Percentiles rank a stretch among this genome's conserved stretches.
Evolutionary conservation across 2,797 vertebrate genomes (phyloP).

Genomic region (Macropus fuliginosus): DNA sequence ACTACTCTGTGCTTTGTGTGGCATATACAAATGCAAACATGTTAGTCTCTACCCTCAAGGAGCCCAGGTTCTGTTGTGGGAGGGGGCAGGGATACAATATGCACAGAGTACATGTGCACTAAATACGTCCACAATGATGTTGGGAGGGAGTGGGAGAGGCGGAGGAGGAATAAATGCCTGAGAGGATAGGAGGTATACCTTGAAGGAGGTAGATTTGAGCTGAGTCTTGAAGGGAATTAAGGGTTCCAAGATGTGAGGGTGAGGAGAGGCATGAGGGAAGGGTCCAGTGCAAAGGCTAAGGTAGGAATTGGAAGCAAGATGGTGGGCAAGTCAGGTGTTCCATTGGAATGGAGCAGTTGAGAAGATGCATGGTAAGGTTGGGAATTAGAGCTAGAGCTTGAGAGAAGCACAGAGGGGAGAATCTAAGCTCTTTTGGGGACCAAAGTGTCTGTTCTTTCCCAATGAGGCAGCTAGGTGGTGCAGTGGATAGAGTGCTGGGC

Average conservation of each 20-base stretch:
- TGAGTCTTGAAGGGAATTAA: neutral
- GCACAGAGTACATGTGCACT: neutral
- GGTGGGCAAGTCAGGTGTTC: neutral
- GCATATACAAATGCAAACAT: neutral
- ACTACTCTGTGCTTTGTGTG: neutral
- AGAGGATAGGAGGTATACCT: neutral
- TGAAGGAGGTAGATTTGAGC: neutral
- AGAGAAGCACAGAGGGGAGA: neutral
- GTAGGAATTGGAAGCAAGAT: neutral
- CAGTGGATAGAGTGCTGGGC: neutral
- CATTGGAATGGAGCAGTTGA: neutral
- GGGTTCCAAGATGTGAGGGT: neutral
- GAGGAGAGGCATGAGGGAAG: neutral
- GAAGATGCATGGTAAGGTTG: neutral
- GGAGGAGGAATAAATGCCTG: neutral
- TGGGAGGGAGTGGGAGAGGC: neutral
- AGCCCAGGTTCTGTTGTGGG: neutral
- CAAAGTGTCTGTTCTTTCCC: fast-evolving
- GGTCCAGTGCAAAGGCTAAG: neutral
- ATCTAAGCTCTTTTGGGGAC: constrained; percentile 34
- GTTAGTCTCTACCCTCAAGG: neutral
- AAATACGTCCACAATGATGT: neutral
- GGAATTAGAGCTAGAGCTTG: neutral
- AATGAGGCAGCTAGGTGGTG: neutral
- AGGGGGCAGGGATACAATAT: neutral